Percentiles rank a stretch among this genome's conserved stretches.
Evolutionary conservation across 2,797 vertebrate species (phyloP).

Genomic region (Anisognathus igniventris): DNA sequence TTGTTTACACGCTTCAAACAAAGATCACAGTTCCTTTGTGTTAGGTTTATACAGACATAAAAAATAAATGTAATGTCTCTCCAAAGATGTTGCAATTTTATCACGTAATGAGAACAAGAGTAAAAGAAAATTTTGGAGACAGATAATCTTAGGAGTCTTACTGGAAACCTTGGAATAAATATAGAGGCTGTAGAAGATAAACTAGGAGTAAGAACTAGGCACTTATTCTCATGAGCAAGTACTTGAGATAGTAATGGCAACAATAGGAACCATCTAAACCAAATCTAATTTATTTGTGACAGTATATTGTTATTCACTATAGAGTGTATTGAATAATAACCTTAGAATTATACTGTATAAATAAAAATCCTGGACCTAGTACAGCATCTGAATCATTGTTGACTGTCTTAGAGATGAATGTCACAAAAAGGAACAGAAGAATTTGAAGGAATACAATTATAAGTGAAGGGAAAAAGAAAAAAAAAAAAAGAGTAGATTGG

Average conservation of each 20-base stretch:
- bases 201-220: background rate
- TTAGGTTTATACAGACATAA: background rate
- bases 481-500: rapidly evolving
- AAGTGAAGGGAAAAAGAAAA: background rate
- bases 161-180: background rate
- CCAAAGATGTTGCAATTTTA: background rate
- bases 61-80: background rate
- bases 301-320: background rate
- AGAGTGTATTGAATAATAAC: background rate
- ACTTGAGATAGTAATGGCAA: background rate
- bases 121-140: background rate
- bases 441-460: background rate
- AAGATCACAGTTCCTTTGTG: background rate
- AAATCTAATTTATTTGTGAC: background rate
- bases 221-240: background rate
- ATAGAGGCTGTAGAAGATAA: background rate
- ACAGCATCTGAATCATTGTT: background rate
- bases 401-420: background rate
- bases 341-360: background rate
- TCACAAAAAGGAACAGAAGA: background rate
- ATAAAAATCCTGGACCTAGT: background rate
- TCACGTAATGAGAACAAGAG: background rate
- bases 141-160: background rate
- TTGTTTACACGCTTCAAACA: background rate
- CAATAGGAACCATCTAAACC: background rate